Base-by-base conservation (phyloP, 1,140 invertebrate species). In the Leptinotarsa texana region DNA sequence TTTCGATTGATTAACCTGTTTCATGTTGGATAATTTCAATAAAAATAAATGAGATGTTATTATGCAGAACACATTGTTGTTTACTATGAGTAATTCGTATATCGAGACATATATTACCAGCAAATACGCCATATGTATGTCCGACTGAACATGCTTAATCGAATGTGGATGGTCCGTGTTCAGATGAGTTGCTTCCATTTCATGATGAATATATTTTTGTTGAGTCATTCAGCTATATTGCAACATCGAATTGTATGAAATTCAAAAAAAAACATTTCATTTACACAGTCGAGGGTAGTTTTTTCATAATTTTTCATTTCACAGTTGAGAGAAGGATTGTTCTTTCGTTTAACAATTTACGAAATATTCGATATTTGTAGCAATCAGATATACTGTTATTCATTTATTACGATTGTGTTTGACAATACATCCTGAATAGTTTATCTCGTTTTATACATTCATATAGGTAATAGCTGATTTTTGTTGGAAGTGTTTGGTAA, bases 1-100 rank as follows among this genome's bases (percentile, higher is more conserved):
- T 67, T 67, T 27, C 65, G 24, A 24, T 33, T 67, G 42, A 67
- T 67, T 67, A 42, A 67, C 21, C 65, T 27, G 8, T 67, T 17
- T 27, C 65, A 24, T 27, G 24, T 67, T 42, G 4, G 27, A 67
- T 42, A 17, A 33, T 42, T 24, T 15, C 65, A 27, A 67, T 67
- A 24, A 67, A 27, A 57, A 67, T 42, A 67, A 67, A 67, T 67
- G 65, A 42, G 22, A 13, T 67, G 65, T 67, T 33, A 67, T 67
- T 42, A 67, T 27, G 22, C 4, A 0, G 17, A 42, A 18, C 24
- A 67, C 65, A 67, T 17, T 67, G 65, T 42, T n/a, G 17, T 67
- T 17, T 6, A 17, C 42, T 22, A 67, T 67, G 24, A 67, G 27
- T 67, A 15, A 67, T 67, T 22, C 42, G 21, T 67, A 42, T 27